Percentiles rank a stretch among this genome's conserved stretches.
phyloP scores from a whole-genome alignment of 2,888 invertebrate genomes.

The Drosophila histrio region DNA sequence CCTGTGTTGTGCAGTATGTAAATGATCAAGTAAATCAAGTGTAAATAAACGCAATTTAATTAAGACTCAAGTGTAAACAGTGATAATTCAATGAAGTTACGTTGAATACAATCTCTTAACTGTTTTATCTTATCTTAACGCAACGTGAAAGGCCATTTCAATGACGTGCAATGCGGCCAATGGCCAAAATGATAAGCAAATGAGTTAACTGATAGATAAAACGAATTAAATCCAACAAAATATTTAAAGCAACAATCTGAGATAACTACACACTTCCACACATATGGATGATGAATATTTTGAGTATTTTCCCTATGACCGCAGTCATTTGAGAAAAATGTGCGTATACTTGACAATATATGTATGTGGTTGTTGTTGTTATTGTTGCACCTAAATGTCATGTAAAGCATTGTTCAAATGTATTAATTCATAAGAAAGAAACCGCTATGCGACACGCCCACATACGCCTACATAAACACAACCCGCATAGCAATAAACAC shows the following conservation, averaged over 20 bases:
- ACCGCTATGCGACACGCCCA: conserved; percentile 32
- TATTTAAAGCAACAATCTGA: neutral
- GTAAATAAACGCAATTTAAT: neutral
- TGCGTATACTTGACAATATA: conserved; percentile 70
- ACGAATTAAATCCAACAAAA: neutral
- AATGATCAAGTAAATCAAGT: neutral
- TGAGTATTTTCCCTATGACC: conserved; percentile 81
- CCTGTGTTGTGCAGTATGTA: conserved; percentile 12
- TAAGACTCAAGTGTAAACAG: conserved; percentile 11
- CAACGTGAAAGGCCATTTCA: conserved; percentile 14
- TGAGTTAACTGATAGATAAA: conserved; percentile 46
- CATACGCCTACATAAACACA: neutral
- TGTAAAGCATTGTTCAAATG: conserved; percentile 41
- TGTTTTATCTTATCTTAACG: conserved; percentile 52
- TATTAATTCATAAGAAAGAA: conserved; percentile 42
- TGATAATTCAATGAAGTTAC: conserved; percentile 9
- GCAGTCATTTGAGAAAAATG: conserved; percentile 82
- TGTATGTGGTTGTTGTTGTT: conserved; percentile 20
- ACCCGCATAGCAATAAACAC: conserved; percentile 24
- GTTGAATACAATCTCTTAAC: neutral
- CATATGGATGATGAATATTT: conserved; percentile 83
- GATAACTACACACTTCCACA: conserved; percentile 53
- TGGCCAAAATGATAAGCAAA: conserved; percentile 53
- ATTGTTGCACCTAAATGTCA: conserved; percentile 41
- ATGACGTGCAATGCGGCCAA: conserved; percentile 47